Evolutionary conservation across 2,113 vertebrate genomes (phyloP), one percentile per base, ranked within the genome.

Genomic region (Heloderma charlesbogerti): DNA sequence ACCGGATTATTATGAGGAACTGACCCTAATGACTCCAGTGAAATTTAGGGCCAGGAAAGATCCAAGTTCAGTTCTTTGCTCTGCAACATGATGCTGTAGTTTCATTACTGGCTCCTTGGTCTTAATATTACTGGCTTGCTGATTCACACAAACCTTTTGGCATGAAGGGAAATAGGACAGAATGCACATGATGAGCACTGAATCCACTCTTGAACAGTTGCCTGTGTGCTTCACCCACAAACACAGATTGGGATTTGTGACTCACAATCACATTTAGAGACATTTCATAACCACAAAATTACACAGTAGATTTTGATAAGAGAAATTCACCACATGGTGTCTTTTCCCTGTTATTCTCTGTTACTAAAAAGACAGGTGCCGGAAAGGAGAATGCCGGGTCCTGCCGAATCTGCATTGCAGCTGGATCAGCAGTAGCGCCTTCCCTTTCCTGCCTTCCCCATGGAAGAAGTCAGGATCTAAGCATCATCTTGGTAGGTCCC

Each of bases 161-260:
- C 79, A 31, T 57, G 18, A 69, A 31, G 25, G 40, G 48, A 57
- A 34, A 31, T 29, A 54, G 66, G 48, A 51, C 37, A 67, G 48
- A 89, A 29, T 40, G 67, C 22, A 57, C 78, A 37, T 15, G 37
- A 1, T 86, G 85, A 72, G 4, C 63, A 51, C 12, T n/a, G 75
- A n/a, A 77, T 67, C 29, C 34, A 67, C 60, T 51, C 43, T 25
- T 48, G 20, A 88, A 27, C 16, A 67, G 48, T 40, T 71, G 34
- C n/a, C 79, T 6, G 43, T 18, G 37, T 54, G 48, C n/a, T 83
- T 89, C 67, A 72, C 80, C 48, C 79, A 89, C 78, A 89, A 89
- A 51, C 48, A 57, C 66, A 54, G n/a, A 71, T 12, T 82, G 66
- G 67, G 37, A 60, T 57, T 1, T 18, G 48, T 83, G 79, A 83